Evolutionary conservation across 2,113 vertebrate species (phyloP), one percentile per base, ranked within the genome.

Genomic region (Datnioides undecimradiatus): DNA sequence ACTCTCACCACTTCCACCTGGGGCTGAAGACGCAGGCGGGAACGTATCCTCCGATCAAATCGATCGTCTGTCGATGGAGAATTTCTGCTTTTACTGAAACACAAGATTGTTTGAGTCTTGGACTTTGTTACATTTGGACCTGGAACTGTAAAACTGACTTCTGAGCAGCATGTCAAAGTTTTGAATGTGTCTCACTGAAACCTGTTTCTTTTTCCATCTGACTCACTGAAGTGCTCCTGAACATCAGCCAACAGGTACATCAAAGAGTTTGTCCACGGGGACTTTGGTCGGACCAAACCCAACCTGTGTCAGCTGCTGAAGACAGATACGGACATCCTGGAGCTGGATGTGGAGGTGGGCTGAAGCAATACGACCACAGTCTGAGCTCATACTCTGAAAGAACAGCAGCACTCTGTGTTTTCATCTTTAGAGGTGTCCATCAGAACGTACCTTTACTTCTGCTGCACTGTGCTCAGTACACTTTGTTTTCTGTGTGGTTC

Each of bases 261-360:
- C 86, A 99, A 99, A 86, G 98, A 99, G 89, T 99, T 99, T 82
- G 97, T 98, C 33, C 98, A 99, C 0, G 97, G 98, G 87, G 98
- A 99, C 91, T 99, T 99, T 14, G 98, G 98, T 29, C 97, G 98
- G 87, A 99, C 98, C 5, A 97, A 94, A 85, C 98, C 98, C 8
- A 99, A 97, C 87, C 92, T 99, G 77, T 95, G 97, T 40, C 93
- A 94, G 43, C 94, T 99, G 17, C 93, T 99, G 93, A 93, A 96
- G 52, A 95, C 94, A 2, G 97, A 97, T 0, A 92, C 96, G 0
- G 97, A 99, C 92, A 99, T 99, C 72, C 94, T 99, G 85, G 98
- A 99, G 88, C 90, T 99, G 90, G 98, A 99, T 52, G 98, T 99
- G 17, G 96, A 99, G 95, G 58, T 62, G 58, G 14, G 57, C 8